Percentiles rank a stretch among this genome's conserved stretches.
These are phyloP conservation scores for Limnephilus auricula DNA, from an alignment of 2,888 invertebrate genomes.

Conservation along the genomic window DNA sequence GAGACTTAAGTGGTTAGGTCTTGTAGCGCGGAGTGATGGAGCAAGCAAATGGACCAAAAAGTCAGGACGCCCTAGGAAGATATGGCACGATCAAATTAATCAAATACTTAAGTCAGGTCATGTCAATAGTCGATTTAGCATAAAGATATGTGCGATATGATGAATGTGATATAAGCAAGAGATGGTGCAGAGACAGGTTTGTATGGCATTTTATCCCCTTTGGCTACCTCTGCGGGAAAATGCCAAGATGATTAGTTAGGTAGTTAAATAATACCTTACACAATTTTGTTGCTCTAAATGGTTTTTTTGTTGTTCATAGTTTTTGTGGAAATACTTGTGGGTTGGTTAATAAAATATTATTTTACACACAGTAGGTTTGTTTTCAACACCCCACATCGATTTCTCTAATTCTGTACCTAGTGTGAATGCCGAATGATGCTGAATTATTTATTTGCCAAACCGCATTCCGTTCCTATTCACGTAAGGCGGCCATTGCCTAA, in stretches of 20 bases:
- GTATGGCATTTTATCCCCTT: too few relatives aligned
- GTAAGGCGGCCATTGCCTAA: not conserved
- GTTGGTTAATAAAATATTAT: not conserved
- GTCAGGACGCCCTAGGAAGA: too few relatives aligned
- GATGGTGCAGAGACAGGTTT: not conserved
- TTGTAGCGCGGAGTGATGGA: too few relatives aligned
- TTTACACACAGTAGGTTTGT: too few relatives aligned
- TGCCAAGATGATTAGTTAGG: too few relatives aligned
- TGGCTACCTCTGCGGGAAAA: too few relatives aligned
- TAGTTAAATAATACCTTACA: too few relatives aligned
- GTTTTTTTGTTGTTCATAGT: too few relatives aligned
- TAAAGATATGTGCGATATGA: not conserved
- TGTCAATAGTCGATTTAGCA: not conserved
- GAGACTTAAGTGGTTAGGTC: too few relatives aligned
- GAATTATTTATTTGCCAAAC: not conserved
- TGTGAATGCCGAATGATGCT: not conserved
- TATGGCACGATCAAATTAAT: too few relatives aligned
- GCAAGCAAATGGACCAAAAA: too few relatives aligned
- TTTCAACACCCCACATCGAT: not conserved
- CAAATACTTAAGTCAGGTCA: not conserved
- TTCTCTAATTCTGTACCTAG: not conserved
- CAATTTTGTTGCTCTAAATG: too few relatives aligned
- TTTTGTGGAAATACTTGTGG: not conserved
- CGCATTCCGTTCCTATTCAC: conserved; percentile 14
- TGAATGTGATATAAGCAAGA: not conserved